Percentiles rank a stretch among this genome's conserved stretches.
Conservation (phyloP, 2,888 invertebrate species). For the Sminthurinus aureus region DNA sequence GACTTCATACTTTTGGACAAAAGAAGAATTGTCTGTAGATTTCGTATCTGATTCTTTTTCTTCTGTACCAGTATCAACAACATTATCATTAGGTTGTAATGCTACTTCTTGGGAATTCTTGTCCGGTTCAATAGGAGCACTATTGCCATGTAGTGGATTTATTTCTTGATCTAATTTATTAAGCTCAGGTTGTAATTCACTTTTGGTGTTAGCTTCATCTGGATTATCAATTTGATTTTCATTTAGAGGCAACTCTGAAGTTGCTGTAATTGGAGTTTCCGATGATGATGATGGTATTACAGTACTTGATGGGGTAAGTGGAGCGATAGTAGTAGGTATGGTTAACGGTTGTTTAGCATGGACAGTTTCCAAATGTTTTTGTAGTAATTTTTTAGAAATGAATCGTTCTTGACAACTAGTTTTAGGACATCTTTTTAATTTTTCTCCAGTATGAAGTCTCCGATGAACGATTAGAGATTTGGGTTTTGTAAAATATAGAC, state of each 20-base stretch:
- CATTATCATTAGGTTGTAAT: not conserved
- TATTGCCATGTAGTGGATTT: too few relatives aligned
- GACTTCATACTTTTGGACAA: too few relatives aligned
- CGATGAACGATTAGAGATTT: slow-evolving; percentile 85
- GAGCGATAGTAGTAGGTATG: slow-evolving; percentile 49
- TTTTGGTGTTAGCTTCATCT: not conserved
- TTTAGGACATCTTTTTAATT: slow-evolving; percentile 72
- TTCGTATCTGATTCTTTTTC: too few relatives aligned
- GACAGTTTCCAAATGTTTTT: slow-evolving; percentile 69
- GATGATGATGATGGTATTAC: not conserved
- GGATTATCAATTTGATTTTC: not conserved
- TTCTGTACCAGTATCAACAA: not conserved
- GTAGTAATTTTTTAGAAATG: slow-evolving; percentile 79
- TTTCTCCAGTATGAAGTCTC: slow-evolving; percentile 76
- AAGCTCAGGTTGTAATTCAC: slow-evolving; percentile 18
- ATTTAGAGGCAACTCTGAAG: too few relatives aligned
- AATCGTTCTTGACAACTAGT: slow-evolving; percentile 79
- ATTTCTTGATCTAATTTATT: too few relatives aligned
- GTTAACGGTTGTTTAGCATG: slow-evolving; percentile 41
- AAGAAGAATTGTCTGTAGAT: too few relatives aligned
- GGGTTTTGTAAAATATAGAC: slow-evolving; percentile 76
- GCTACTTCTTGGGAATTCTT: not conserved
- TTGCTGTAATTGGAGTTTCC: slow-evolving; percentile 49
- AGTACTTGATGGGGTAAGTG: slow-evolving; percentile 32
- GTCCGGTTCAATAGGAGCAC: too few relatives aligned